A percentile compares a stretch with the other conserved stretches of the same genome.
These are phyloP conservation scores for Metellina segmentata DNA, from an alignment of 2,888 invertebrate species.

Conservation along the genomic window DNA sequence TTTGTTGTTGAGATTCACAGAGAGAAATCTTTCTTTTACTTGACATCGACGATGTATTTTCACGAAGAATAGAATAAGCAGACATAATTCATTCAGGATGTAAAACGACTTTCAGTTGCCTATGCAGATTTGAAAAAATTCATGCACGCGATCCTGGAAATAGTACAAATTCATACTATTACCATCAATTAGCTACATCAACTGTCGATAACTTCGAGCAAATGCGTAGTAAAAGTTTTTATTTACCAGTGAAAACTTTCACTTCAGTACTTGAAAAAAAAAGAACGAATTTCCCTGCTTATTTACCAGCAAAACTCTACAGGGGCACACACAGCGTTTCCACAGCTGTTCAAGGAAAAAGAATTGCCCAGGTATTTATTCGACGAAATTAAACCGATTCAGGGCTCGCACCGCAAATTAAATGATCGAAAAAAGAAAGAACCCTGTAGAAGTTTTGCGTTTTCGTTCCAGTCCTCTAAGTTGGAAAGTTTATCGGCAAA, in stretches of 20 bases:
- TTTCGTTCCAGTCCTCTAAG: not conserved
- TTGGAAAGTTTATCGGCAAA: conserved; percentile 32
- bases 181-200: not conserved
- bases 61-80: no score
- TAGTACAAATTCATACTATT: not conserved
- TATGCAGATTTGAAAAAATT: no score
- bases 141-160: no score
- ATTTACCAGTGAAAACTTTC: not conserved
- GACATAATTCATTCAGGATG: no score
- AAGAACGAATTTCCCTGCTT: not conserved
- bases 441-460: not conserved
- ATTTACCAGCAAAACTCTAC: not conserved
- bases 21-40: no score
- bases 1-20: no score
- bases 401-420: not conserved
- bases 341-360: not conserved
- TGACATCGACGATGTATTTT: no score
- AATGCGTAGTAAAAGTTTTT: not conserved
- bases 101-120: no score
- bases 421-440: not conserved
- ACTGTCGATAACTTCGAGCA: not conserved
- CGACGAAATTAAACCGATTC: not conserved
- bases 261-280: not conserved
- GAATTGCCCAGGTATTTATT: not conserved
- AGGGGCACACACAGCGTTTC: not conserved